Base-by-base conservation (phyloP, 1,140 invertebrate genomes). In the Aphelinus atriplicis region DNA sequence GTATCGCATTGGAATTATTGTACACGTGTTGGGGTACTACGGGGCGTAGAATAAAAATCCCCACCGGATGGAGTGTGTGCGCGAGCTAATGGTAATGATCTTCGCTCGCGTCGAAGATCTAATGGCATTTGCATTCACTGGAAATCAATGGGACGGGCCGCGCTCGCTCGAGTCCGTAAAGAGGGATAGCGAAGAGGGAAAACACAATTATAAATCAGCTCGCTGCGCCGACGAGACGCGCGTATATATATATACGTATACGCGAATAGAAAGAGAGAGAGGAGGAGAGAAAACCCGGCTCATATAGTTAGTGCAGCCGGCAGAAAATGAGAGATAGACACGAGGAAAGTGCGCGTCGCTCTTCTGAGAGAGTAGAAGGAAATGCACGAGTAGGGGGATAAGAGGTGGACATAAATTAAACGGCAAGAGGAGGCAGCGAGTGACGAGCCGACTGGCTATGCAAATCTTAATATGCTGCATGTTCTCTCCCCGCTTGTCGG, bases 51-150 rank as follows among this genome's bases (percentile, higher is more conserved):
- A 26, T 26, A 26, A 26, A 26, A 26, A 26, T 26, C 26, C 26
- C 26, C 26, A 26, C 26, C 26, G 26, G 26, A 26, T 26, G 56
- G 53, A 58, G 64, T 43, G 63, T 62, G 53, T 61, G 69, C 47
- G 58, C 67, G 26, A 67, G 66, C 75, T 78, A 82, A 81, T 77
- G 79, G 75, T 79, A 78, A 81, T 79, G 77, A 78, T 78, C 69
- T 47, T 51, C 60, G 60, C n/a, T 77, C 71, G 42, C 50, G 26
- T 9, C 1, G 71, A 4, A 62, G 63, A 78, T 64, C 64, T 78
- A 78, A 81, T 77, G 76, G 79, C 78, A 81, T 82, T 81, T 80
- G 80, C 77, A 80, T 81, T 81, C 78, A 79, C 78, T 80, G 79
- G 76, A 77, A 81, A 80, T 80, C 79, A 82, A 81, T 79, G 78